These are phyloP conservation scores for Acrobasis suavella DNA, from an alignment of 2,888 invertebrate genomes.

Conservation along the genomic window DNA sequence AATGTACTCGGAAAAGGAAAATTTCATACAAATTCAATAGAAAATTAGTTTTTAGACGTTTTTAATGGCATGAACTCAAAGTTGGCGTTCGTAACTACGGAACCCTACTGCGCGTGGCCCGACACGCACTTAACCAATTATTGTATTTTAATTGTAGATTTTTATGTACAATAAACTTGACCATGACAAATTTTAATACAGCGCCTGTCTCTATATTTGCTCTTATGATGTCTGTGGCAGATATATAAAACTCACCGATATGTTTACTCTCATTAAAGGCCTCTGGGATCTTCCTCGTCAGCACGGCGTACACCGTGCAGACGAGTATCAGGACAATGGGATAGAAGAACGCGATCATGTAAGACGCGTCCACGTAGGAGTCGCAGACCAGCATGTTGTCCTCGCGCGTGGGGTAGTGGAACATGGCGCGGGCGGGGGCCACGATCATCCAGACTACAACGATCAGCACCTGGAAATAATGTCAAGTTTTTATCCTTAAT, in stretches of 20 bases:
- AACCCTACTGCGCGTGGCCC: too few species aligned
- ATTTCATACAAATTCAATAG: too few species aligned
- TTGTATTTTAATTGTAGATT: too few species aligned
- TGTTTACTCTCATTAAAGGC: constrained; percentile 99
- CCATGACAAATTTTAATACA: too few species aligned
- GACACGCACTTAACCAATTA: too few species aligned
- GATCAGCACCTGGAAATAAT: constrained; percentile 86
- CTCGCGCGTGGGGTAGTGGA: constrained; percentile 95
- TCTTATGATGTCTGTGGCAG: too few species aligned
- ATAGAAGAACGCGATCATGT: constrained; percentile 97
- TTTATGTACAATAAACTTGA: too few species aligned
- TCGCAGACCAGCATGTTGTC: constrained; percentile 97
- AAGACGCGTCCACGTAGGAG: constrained; percentile 95
- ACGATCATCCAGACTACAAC: constrained; percentile 96
- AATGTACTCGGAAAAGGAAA: too few species aligned
- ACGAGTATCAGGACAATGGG: constrained; percentile 94
- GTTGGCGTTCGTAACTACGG: too few species aligned
- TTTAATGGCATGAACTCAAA: too few species aligned
- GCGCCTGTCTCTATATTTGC: neutral
- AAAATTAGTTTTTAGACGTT: too few species aligned
- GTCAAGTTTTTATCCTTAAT: too few species aligned
- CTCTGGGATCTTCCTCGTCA: constrained; percentile 98
- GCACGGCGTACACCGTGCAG: constrained; percentile 97
- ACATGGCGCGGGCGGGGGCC: constrained; percentile 93
- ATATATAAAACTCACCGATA: constrained; percentile 86